Base-by-base conservation (phyloP, 2,888 invertebrate genomes). In the Rapana venosa region DNA sequence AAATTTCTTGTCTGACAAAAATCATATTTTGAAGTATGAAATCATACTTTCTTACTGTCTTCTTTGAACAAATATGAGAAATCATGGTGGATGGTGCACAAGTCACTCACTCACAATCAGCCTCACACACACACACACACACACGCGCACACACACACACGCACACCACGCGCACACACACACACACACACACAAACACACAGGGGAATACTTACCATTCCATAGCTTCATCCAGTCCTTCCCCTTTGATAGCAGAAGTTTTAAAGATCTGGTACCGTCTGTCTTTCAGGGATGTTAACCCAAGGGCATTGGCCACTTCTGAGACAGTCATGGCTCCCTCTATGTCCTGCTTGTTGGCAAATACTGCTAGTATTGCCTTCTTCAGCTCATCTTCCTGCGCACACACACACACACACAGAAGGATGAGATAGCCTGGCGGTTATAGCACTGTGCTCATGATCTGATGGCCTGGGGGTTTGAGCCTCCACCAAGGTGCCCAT, bases 281-380 rank as follows among this genome's bases (percentile, higher is more conserved):
- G 97, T 98, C 99, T 96, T 99, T 98, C 90, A 99, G 97, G 26
- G 98, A 98, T 94, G 99, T 98, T 94, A 99, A 97, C 26, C 99
- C 99, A 85, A 99, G 97, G 0, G 99, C 98, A 96, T 98, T 98
- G 96, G 99, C 99, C 32, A 99, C 97, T 96, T 99, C 99, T 0
- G 99, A 98, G 0, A 99, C 98, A 47, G 98, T 98, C 97, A 99
- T 97, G 95, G 99, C 99, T 20, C 99, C 99, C 77, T 99, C 98
- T 97, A 99, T 98, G 96, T 99, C 99, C 96, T 99, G 99, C 97
- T 99, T 99, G 96, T 99, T 99, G 87, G 99, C 99, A 95, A 99
- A 97, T 85, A 99, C 99, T 89, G 99, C 98, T 92, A 99, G 97
- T 94, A 99, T 98, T 90, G 99, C 99, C 94, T 98, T 98, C 94